phyloP scores from a whole-genome alignment of 1,140 invertebrate species.

The Acromyrmex heyeri region DNA sequence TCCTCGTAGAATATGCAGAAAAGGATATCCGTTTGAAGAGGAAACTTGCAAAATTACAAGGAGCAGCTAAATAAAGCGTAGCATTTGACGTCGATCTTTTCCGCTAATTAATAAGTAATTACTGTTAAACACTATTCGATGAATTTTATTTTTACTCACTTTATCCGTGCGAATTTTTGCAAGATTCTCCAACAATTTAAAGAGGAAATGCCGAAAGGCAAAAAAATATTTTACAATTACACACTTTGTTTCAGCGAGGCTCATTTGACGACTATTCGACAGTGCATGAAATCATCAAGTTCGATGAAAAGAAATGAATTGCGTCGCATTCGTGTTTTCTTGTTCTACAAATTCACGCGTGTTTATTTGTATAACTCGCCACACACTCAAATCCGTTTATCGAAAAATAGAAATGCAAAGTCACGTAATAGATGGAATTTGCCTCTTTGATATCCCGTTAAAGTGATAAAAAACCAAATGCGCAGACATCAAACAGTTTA shows the following conservation, averaged over 20 bases:
- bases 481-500: not conserved
- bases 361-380: conserved; percentile 71
- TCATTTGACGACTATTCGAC: conserved; percentile 25
- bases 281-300: conserved; percentile 25
- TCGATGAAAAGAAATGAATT: conserved; percentile 41
- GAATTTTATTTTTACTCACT: conserved; percentile 15
- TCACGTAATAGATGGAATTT: conserved; percentile 15
- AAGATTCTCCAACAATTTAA: not conserved
- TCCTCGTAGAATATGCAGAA: not conserved
- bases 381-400: conserved; percentile 47
- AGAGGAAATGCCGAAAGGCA: not conserved
- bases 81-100: not conserved
- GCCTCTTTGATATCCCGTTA: not conserved
- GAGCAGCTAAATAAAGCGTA: too few species aligned
- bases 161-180: not conserved
- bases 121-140: not conserved
- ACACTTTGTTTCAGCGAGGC: not conserved
- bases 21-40: not conserved
- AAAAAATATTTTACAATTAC: not conserved
- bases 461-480: not conserved
- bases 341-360: conserved; percentile 74
- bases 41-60: not conserved
- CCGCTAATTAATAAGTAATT: conserved; percentile 4
- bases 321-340: conserved; percentile 33
- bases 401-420: conserved; percentile 26